Evolutionary conservation across 2,113 vertebrate species (phyloP).

Genomic region (Eurystomus gularis): DNA sequence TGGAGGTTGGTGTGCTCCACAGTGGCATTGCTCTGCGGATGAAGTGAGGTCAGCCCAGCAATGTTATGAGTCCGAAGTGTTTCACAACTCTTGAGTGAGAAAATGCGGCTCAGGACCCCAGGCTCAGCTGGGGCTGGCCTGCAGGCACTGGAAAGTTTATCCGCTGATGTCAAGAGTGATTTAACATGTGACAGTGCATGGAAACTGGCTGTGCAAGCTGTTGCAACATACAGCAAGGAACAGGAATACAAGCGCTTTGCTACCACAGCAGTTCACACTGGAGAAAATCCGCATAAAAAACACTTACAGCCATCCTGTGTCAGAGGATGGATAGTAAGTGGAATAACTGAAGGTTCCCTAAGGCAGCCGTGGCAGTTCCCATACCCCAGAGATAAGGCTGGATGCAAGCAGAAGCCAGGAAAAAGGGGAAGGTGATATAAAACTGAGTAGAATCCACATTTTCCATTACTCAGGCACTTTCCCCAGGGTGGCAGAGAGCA

Average conservation of each 20-base stretch:
- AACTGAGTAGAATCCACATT: background rate
- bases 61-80: background rate
- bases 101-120: background rate
- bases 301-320: background rate
- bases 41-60: background rate
- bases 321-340: background rate
- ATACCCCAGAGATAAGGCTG: background rate
- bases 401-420: background rate
- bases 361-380: background rate
- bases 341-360: background rate
- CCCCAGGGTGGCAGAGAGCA: background rate
- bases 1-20: background rate
- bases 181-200: background rate
- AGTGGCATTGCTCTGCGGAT: background rate
- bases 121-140: background rate
- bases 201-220: background rate
- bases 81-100: background rate
- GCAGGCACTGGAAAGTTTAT: slow-evolving; percentile 1
- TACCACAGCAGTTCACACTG: background rate
- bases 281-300: background rate
- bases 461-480: background rate
- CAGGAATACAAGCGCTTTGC: background rate
- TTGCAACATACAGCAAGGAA: slow-evolving; percentile 15
- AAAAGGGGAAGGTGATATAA: background rate
- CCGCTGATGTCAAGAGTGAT: slow-evolving; percentile 2